These are phyloP conservation scores for Cepphus grylle DNA, from an alignment of 2,113 vertebrate species.

Conservation along the genomic window DNA sequence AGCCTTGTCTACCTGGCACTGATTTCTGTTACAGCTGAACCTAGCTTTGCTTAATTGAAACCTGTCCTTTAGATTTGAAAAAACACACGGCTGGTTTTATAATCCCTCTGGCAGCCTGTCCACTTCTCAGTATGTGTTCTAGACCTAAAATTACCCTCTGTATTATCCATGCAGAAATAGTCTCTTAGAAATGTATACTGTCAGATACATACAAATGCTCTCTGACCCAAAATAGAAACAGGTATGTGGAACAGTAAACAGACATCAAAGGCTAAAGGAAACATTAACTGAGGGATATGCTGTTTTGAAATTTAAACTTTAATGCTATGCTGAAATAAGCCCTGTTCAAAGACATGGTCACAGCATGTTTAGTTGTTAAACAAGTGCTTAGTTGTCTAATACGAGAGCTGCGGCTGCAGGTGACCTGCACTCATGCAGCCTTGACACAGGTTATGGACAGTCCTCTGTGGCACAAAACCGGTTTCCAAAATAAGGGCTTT, in stretches of 20 bases:
- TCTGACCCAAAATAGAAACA: conserved; percentile 43
- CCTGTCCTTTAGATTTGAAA: conserved; percentile 24
- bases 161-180: conserved; percentile 1
- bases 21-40: conserved; percentile 37
- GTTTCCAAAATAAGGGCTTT: not conserved
- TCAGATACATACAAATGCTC: not conserved
- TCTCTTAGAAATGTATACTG: not conserved
- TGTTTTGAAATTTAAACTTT: conserved; percentile 13
- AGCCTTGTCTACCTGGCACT: not conserved
- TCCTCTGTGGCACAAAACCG: not conserved
- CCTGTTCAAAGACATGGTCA: not conserved
- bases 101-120: conserved; percentile 10
- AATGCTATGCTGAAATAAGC: not conserved
- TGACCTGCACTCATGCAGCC: not conserved
- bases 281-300: not conserved
- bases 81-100: conserved; percentile 21
- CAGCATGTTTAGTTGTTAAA: not conserved
- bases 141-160: conserved; percentile 45
- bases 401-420: not conserved
- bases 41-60: conserved; percentile 60
- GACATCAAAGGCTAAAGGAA: conserved; percentile 19
- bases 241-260: conserved; percentile 41
- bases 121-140: not conserved
- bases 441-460: not conserved
- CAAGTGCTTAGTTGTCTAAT: not conserved